Evolutionary conservation across 2,113 vertebrate species (phyloP).

Genomic region (Vidua macroura): DNA sequence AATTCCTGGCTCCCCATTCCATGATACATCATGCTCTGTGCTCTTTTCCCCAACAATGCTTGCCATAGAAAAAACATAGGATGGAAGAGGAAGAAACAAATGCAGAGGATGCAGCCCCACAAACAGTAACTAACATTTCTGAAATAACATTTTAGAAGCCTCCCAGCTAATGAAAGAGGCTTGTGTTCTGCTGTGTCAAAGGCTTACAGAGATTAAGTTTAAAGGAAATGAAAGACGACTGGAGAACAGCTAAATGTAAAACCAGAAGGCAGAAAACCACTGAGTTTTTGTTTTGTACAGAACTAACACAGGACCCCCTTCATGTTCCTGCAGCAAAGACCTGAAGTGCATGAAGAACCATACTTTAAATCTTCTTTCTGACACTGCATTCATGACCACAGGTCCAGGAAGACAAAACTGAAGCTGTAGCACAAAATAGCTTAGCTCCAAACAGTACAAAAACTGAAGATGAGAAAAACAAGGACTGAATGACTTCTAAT

Average conservation of each 20-base stretch:
- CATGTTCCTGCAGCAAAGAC: background rate
- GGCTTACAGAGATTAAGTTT: background rate
- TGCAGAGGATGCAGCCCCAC: background rate
- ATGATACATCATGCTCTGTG: background rate
- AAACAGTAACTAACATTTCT: background rate
- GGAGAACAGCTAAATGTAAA: background rate
- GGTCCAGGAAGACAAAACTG: background rate
- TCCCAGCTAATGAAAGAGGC: background rate
- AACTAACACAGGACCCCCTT: background rate
- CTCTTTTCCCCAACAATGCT: background rate
- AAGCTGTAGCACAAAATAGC: background rate
- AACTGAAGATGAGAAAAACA: background rate
- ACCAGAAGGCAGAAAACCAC: background rate
- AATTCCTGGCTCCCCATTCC: background rate
- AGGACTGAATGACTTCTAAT: background rate
- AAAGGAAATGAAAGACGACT: background rate
- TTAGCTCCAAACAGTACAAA: background rate
- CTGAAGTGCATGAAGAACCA: background rate
- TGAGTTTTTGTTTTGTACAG: background rate
- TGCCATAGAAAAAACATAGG: background rate
- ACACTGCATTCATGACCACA: background rate
- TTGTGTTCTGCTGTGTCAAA: background rate
- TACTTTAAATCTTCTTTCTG: background rate
- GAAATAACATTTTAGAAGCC: background rate
- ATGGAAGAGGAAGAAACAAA: background rate